phyloP scores from a whole-genome alignment of 2,888 invertebrate genomes.

The Argyra leucocephala region DNA sequence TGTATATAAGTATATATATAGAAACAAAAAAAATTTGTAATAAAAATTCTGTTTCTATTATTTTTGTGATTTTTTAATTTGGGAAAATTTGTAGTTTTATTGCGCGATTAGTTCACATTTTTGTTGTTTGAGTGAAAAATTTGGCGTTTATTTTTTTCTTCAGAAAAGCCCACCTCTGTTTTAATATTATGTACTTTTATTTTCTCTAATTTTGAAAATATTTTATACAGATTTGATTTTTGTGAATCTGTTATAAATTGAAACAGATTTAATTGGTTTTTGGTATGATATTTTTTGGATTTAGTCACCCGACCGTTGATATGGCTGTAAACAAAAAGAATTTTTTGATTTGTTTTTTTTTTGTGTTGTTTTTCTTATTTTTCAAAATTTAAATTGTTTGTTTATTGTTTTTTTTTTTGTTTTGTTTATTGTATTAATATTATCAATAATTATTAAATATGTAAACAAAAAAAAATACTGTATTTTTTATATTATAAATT shows the following conservation, averaged over 20 bases:
- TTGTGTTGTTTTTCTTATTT: neutral
- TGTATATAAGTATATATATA: too few species aligned
- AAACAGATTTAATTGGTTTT: conserved; percentile 7
- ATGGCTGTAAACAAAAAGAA: conserved; percentile 37
- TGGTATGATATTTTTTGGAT: conserved; percentile 28
- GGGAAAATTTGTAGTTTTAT: neutral
- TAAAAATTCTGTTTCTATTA: too few species aligned
- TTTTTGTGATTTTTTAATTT: neutral
- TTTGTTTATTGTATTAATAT: too few species aligned
- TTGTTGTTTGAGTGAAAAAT: neutral
- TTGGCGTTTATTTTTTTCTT: neutral
- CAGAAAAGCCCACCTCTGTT: too few species aligned
- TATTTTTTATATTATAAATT: too few species aligned
- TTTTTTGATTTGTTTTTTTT: conserved; percentile 8
- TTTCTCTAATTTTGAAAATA: too few species aligned
- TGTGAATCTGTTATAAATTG: neutral
- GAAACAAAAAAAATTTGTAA: too few species aligned
- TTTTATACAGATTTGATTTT: neutral
- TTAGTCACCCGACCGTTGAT: conserved; percentile 46
- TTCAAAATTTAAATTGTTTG: too few species aligned
- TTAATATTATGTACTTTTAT: too few species aligned
- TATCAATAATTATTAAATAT: too few species aligned
- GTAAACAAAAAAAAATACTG: neutral
- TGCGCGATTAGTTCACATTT: neutral
- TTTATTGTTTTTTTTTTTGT: too few species aligned